Percentiles rank a stretch among this genome's conserved stretches.
These are phyloP conservation scores for Centropyge bicolor DNA, from an alignment of 2,797 vertebrate genomes.

Conservation along the genomic window DNA sequence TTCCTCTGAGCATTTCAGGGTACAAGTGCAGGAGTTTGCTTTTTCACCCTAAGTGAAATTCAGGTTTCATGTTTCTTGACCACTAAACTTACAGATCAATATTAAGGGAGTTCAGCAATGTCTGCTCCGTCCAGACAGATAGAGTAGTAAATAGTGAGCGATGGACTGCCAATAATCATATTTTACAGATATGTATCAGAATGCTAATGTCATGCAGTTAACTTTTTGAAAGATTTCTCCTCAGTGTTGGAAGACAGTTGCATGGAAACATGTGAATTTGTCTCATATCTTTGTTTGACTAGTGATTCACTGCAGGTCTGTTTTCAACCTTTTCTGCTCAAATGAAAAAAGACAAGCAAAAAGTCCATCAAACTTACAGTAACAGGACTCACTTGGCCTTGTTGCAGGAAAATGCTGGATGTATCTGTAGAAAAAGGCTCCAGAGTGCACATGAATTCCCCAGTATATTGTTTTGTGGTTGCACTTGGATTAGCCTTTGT, in stretches of 20 bases:
- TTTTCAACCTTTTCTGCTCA: not conserved
- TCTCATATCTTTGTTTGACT: not conserved
- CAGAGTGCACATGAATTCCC: not conserved
- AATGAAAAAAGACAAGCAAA: not conserved
- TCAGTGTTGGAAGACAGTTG: not conserved
- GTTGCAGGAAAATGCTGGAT: not conserved
- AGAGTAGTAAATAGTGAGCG: slow-evolving; percentile 5
- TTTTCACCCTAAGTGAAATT: slow-evolving; percentile 37
- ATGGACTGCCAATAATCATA: slow-evolving; percentile 2
- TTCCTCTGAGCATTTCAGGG: slow-evolving; percentile 33
- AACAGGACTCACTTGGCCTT: not conserved
- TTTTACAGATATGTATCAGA: not conserved
- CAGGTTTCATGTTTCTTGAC: slow-evolving; percentile 60
- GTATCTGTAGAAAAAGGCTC: not conserved
- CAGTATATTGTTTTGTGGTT: not conserved
- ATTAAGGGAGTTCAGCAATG: slow-evolving; percentile 5
- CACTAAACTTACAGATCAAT: slow-evolving; percentile 47
- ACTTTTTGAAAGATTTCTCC: not conserved
- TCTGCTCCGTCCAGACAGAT: slow-evolving; percentile 6
- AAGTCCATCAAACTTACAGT: not conserved
- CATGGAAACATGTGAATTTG: not conserved
- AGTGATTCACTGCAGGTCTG: not conserved
- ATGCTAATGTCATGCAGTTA: not conserved
- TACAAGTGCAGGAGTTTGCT: slow-evolving; percentile 39
- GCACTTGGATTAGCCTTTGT: not conserved